These are phyloP conservation scores for Meloidogyne hapla DNA, from an alignment of 1,140 invertebrate genomes.

Conservation along the genomic window DNA sequence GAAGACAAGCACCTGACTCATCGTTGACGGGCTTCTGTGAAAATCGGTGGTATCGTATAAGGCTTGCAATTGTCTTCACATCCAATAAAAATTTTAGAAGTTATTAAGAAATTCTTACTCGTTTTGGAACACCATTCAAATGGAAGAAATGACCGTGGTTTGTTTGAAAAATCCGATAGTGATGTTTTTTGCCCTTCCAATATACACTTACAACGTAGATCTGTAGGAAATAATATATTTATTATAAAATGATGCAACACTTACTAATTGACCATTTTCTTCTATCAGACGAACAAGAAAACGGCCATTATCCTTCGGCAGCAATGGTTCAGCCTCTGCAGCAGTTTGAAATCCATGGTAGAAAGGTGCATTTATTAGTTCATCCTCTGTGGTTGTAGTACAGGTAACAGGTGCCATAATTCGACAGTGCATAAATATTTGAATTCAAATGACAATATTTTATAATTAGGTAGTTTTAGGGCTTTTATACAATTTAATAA, in stretches of 20 bases:
- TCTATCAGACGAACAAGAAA: background rate
- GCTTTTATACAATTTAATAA: too few relatives aligned
- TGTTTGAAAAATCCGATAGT: slow-evolving; percentile 4
- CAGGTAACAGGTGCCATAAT: background rate
- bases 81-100: background rate
- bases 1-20: background rate
- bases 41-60: background rate
- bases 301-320: background rate
- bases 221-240: background rate
- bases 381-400: background rate
- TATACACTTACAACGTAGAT: slow-evolving; percentile 22
- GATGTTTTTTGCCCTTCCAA: slow-evolving; percentile 3
- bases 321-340: background rate
- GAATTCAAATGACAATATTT: background rate
- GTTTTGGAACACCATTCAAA: background rate
- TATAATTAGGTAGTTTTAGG: too few relatives aligned
- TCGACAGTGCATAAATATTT: background rate
- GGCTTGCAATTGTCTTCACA: background rate
- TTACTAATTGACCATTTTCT: background rate
- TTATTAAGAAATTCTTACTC: background rate
- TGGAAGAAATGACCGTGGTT: background rate
- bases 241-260: background rate
- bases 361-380: background rate
- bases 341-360: background rate
- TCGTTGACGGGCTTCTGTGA: background rate